phyloP scores from a whole-genome alignment of 2,888 invertebrate genomes.

The Thymelicus sylvestris region DNA sequence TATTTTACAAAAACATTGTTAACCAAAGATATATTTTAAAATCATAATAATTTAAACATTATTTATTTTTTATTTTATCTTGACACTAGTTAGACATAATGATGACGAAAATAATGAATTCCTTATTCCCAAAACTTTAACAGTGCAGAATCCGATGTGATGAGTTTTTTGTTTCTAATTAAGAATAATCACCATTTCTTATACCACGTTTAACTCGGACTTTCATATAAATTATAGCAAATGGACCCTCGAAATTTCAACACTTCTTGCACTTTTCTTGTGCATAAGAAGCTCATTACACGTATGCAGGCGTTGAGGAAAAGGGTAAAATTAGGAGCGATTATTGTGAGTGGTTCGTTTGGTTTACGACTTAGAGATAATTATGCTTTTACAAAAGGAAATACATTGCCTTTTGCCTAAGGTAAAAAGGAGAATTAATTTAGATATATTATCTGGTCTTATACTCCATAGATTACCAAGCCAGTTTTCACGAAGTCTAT shows the following conservation, averaged over 20 bases:
- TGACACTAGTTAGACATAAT: background rate
- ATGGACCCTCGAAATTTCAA: slow-evolving; percentile 13
- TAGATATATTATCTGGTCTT: too few species aligned
- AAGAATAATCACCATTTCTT: slow-evolving; percentile 16
- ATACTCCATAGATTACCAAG: too few species aligned
- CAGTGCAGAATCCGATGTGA: too few species aligned
- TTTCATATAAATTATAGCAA: slow-evolving; percentile 8
- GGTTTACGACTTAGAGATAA: background rate
- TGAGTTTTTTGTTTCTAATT: background rate
- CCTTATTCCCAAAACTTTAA: background rate
- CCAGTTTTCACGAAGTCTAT: too few species aligned
- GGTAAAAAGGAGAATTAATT: too few species aligned
- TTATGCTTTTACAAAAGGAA: background rate
- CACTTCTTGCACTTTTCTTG: background rate
- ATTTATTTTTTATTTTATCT: too few species aligned
- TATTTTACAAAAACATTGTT: too few species aligned
- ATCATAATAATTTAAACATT: too few species aligned
- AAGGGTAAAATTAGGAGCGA: slow-evolving; percentile 22
- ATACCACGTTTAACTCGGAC: background rate
- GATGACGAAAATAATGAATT: background rate
- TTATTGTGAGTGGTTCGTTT: background rate
- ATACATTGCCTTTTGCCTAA: background rate
- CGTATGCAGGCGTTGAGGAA: background rate
- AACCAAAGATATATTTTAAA: too few species aligned
- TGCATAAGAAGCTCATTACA: slow-evolving; percentile 17